Base-by-base conservation (phyloP, 2,888 invertebrate genomes). In the Coelopa pilipes region DNA sequence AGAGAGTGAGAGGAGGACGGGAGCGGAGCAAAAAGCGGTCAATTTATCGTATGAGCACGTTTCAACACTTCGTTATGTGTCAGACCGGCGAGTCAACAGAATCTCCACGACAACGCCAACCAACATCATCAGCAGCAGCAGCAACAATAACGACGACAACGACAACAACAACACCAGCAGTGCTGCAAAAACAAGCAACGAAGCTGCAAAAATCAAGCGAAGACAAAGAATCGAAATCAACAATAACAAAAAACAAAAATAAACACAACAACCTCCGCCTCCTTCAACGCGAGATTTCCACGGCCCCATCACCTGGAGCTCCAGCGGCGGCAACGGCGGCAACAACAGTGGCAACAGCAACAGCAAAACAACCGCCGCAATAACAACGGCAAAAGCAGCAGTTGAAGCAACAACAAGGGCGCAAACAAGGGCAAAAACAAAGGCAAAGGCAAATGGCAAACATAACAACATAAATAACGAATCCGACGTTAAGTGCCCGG, bases 31-130 rank as follows among this genome's bases (percentile, higher is more conserved):
- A 62, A 78, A 79, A 79, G 78, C 79, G 78, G 77, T 76, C 78
- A 78, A 78, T 78, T 79, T 78, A 76, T 75, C 76, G 74, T 78
- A 75, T 76, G 76, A 78, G 78, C 79, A 79, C 79, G 79, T 79
- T 76, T 75, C 74, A 74, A 69, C 73, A 74, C 77, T 77, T 75
- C 74, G 75, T 75, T 75, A 71, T 78, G 70, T 75, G 74, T 76
- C 77, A 76, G 57, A 59, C 21, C 47, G 75, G 72, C 73, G 75
- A 53, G 73, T 71, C 72, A 77, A 77, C 75, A 76, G 72, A 76
- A 75, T 34, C 69, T 72, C 77, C 74, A 74, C 76, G 78, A 74
- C 77, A 76, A 15, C 60, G 21, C 34, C 15, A 60, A 11, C 24
- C 55, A 69, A 69, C n/a, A 46, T 53, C 12, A 68, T 4, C 49